Evolutionary conservation across 2,113 vertebrate genomes (phyloP).

Genomic region (Columbina picui): DNA sequence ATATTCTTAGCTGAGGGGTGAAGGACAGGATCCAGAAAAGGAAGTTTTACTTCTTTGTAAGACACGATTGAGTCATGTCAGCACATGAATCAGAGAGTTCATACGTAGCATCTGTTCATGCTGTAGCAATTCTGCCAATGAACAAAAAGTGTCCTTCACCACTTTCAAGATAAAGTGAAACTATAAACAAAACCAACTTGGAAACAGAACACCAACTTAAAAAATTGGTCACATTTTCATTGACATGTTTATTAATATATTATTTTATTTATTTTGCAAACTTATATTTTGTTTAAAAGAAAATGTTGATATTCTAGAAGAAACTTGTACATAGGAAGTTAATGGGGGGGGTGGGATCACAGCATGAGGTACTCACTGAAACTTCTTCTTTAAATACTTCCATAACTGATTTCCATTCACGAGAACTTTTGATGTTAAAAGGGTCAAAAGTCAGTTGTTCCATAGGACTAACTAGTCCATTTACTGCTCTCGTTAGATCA

Average conservation of each 20-base stretch:
- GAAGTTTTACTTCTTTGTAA: background rate
- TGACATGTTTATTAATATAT: background rate
- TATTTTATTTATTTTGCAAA: background rate
- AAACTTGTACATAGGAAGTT: background rate
- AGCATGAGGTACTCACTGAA: slow-evolving; percentile 67
- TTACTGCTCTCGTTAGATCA: slow-evolving; percentile 81
- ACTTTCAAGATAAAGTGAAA: background rate
- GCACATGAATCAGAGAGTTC: background rate
- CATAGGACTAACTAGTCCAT: slow-evolving; percentile 81
- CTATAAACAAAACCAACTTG: background rate
- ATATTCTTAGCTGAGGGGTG: background rate
- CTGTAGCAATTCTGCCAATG: background rate
- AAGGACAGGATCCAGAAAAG: background rate
- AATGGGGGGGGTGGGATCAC: accelerated
- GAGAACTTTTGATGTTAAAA: slow-evolving; percentile 78
- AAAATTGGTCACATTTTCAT: background rate
- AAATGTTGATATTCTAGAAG: background rate
- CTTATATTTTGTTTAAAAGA: background rate
- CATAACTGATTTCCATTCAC: slow-evolving; percentile 84
- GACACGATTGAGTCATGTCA: background rate
- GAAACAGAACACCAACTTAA: background rate
- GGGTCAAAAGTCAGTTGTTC: slow-evolving; percentile 84
- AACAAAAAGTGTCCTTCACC: background rate
- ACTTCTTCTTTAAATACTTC: slow-evolving; percentile 85
- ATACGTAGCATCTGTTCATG: background rate